phyloP scores from a whole-genome alignment of 1,140 invertebrate genomes.

The Aphis gossypii region DNA sequence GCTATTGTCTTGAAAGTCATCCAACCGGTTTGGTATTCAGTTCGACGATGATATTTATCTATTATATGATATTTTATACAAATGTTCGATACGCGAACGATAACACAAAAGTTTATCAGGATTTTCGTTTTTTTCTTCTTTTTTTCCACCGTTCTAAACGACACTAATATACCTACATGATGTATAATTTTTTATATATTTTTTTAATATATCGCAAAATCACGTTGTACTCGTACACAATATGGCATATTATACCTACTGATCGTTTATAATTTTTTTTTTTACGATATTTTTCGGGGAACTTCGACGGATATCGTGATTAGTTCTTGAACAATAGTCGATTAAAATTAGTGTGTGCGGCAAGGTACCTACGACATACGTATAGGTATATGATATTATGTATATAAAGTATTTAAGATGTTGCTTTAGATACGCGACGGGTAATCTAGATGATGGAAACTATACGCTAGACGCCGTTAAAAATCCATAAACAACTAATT shows the following conservation, averaged over 20 bases:
- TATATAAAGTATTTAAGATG: not conserved
- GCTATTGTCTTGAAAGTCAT: constrained; percentile 30
- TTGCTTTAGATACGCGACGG: not conserved
- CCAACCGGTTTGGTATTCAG: constrained; percentile 8
- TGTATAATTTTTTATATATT: not conserved
- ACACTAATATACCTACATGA: not conserved
- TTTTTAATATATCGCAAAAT: not conserved
- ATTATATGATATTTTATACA: not conserved
- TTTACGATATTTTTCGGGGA: not conserved
- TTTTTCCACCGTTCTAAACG: not conserved
- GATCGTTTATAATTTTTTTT: not conserved
- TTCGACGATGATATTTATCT: constrained; percentile 9
- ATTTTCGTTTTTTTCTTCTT: not conserved
- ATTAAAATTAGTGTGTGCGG: not conserved
- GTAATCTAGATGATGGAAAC: constrained; percentile 18
- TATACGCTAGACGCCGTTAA: not conserved
- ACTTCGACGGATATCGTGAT: not conserved
- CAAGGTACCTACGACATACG: not conserved
- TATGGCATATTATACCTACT: not conserved
- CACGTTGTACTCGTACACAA: not conserved
- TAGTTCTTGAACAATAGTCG: constrained; percentile 21
- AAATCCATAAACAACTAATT: constrained; percentile 8
- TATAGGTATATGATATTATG: not conserved
- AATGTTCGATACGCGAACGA: constrained; percentile 8
- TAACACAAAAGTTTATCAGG: not conserved